Evolutionary conservation across 1,140 invertebrate species (phyloP), one percentile per base, ranked within the genome.

Genomic region (Artemia franciscana): DNA sequence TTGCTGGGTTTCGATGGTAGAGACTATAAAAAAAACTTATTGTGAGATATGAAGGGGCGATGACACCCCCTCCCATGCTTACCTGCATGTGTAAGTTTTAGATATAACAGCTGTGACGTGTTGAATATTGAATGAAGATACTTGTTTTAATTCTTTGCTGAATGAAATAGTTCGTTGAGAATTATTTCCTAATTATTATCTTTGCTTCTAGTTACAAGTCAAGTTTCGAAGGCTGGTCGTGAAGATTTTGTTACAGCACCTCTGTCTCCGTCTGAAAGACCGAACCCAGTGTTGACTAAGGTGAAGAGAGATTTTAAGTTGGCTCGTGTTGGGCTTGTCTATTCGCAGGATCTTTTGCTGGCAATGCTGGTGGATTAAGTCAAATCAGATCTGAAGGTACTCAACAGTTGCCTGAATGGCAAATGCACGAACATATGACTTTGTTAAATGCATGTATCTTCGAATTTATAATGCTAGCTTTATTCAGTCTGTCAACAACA

Each of bases 381-480:
- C 57, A 58, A 2, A 51, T 60, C 65, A 26, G 61, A 15, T 21
- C 56, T 58, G 62, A 66, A 60, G 64, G 67, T 64, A 79, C 78
- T 23, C 82, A 82, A 58, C 77, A 78, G 66, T 76, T 80, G 65
- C 82, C 84, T 24, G 87, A 91, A 65, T 95, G 91, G 91, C 78
- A 84, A 24, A 82, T 91, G 24, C 82, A 87, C 68, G 91, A 95
- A 72, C 91, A 96, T 71, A 88, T 85, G 78, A 79, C 84, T 15
- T 75, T 94, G 5, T 72, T 93, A 23, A 77, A 80, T 72, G 79
- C 80, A 68, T 64, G 5, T 56, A 26, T 24, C 28, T 18, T n/a
- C n/a, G n/a, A n/a, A n/a, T n/a, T n/a, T n/a, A n/a, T n/a, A n/a
- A n/a, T n/a, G n/a, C n/a, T n/a, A n/a, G n/a, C n/a, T n/a, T n/a